Percentiles rank a stretch among this genome's conserved stretches.
phyloP scores from a whole-genome alignment of 1,140 invertebrate genomes.

The Drosophila nikananu region DNA sequence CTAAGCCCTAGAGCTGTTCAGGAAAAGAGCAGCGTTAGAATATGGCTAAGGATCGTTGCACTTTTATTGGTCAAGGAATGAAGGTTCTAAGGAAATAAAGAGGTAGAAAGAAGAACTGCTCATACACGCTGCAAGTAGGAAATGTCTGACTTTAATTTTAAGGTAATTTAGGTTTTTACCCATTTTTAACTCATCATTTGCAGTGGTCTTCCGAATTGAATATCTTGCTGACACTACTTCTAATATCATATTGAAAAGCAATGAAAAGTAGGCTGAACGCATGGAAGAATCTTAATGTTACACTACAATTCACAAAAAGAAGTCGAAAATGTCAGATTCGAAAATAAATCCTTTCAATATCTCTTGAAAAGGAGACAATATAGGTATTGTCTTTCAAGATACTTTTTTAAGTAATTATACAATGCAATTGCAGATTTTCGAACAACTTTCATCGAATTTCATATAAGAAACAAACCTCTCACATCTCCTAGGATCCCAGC shows the following conservation, averaged over 20 bases:
- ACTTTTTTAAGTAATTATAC: background rate
- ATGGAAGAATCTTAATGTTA: background rate
- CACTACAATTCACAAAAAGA: background rate
- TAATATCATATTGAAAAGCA: background rate
- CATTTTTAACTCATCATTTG: background rate
- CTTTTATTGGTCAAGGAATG: background rate
- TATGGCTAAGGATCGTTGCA: no score
- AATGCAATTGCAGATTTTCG: background rate
- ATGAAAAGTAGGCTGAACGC: background rate
- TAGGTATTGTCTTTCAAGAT: background rate
- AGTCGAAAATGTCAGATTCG: background rate
- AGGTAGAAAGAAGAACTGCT: background rate
- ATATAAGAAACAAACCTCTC: background rate
- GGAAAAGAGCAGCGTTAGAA: background rate
- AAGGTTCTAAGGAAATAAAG: background rate
- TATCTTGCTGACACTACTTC: background rate
- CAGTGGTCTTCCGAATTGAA: background rate
- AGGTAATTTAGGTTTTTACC: no score
- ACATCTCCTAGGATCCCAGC: no score
- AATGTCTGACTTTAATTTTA: background rate
- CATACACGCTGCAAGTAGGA: background rate
- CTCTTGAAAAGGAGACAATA: background rate
- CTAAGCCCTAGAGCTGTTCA: background rate
- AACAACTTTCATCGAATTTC: background rate
- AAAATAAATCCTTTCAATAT: background rate